Evolutionary conservation across 2,888 invertebrate species (phyloP).

Genomic region (Epiblema foenella): DNA sequence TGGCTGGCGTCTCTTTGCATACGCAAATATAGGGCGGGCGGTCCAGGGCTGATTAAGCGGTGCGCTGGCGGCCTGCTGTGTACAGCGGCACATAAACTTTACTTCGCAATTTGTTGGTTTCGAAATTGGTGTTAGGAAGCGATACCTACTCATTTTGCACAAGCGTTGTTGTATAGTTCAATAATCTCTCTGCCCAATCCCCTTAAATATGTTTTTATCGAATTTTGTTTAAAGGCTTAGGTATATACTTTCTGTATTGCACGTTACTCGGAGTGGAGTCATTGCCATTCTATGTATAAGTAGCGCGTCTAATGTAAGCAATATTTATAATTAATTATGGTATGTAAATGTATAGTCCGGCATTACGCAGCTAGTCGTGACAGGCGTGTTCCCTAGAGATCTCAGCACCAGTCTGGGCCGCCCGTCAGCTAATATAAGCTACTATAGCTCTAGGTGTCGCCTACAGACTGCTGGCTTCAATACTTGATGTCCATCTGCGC

Average conservation of each 20-base stretch:
- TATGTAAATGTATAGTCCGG: conserved; percentile 22
- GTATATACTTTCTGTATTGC: too few relatives aligned
- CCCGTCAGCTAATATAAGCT: conserved; percentile 65
- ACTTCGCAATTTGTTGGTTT: conserved; percentile 25
- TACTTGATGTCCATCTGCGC: conserved; percentile 71
- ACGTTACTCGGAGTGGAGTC: not conserved
- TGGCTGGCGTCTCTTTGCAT: conserved; percentile 84
- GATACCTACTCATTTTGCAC: not conserved
- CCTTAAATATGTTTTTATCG: not conserved
- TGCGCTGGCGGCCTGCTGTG: conserved; percentile 69
- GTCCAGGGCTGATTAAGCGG: conserved; percentile 83
- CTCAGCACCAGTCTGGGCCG: conserved; percentile 44
- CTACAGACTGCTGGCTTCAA: conserved; percentile 63
- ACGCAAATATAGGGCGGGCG: conserved; percentile 84
- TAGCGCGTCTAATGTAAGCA: conserved; percentile 19
- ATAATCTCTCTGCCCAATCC: too few relatives aligned
- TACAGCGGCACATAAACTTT: conserved; percentile 20
- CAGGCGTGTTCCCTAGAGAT: conserved; percentile 47
- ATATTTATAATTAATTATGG: conserved; percentile 31
- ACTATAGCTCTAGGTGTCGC: conserved; percentile 54
- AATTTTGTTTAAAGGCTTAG: not conserved
- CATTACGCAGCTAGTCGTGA: conserved; percentile 37
- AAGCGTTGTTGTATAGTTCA: not conserved
- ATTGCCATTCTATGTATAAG: not conserved
- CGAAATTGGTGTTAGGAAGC: conserved; percentile 17